phyloP scores from a whole-genome alignment of 2,797 vertebrate species.

The Chrosomus eos region DNA sequence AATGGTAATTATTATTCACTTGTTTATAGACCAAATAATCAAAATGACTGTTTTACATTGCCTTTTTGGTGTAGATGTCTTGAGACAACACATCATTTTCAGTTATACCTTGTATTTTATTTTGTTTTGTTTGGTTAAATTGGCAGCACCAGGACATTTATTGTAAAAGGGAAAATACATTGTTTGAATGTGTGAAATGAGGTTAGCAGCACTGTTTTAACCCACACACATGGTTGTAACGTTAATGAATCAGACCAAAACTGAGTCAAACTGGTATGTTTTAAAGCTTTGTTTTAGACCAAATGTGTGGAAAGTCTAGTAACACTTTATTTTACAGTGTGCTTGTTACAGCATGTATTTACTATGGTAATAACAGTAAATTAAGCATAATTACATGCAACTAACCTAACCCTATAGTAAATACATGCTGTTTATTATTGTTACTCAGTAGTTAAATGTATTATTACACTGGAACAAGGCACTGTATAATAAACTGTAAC shows the following conservation, averaged over 20 bases:
- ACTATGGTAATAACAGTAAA: background rate
- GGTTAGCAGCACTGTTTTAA: background rate
- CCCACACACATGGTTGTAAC: background rate
- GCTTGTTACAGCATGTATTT: background rate
- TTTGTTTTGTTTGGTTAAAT: conserved; percentile 1
- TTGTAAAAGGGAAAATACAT: conserved; percentile 7
- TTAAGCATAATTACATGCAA: background rate
- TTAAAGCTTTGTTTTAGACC: background rate
- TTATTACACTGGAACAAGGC: background rate
- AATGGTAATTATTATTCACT: conserved; percentile 41
- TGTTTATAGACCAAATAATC: conserved; percentile 40
- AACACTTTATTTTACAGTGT: background rate
- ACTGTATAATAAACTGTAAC: background rate
- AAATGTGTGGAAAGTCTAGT: background rate
- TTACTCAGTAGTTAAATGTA: background rate
- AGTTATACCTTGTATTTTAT: background rate
- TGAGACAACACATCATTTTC: background rate
- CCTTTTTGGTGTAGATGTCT: background rate
- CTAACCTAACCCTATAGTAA: background rate
- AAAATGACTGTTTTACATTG: background rate
- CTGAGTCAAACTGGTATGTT: background rate
- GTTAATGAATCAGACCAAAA: background rate
- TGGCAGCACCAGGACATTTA: background rate
- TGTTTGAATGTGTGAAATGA: background rate
- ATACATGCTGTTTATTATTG: background rate